Conservation (phyloP, 1,140 invertebrate species). For the Euura lappo region DNA sequence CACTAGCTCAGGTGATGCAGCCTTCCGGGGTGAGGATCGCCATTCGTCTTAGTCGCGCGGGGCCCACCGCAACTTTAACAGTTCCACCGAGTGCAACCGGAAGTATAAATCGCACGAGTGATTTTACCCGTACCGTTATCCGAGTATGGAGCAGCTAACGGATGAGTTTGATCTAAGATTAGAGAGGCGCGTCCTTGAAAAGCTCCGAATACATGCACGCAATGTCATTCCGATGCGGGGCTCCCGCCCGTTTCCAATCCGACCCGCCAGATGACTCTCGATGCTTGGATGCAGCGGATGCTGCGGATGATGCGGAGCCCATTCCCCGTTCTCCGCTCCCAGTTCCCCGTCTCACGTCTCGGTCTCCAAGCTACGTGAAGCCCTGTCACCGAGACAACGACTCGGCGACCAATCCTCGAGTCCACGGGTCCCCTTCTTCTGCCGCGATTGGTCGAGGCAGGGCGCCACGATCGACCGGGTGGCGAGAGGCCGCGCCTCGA, state of each 20-base stretch:
- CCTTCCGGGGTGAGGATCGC: background rate
- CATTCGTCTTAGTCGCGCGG: background rate
- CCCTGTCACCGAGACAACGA: conserved; percentile 1
- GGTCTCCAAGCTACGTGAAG: background rate
- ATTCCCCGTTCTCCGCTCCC: background rate
- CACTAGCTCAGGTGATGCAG: background rate
- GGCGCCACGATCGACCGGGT: conserved; percentile 3
- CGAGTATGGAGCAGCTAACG: too few species aligned
- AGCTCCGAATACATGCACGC: too few species aligned
- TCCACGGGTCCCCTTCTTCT: background rate
- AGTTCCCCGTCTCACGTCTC: background rate
- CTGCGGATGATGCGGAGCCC: background rate
- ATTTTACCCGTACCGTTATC: too few species aligned
- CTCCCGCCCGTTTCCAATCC: background rate
- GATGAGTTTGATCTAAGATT: too few species aligned
- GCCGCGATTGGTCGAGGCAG: background rate
- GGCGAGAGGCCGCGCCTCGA: background rate
- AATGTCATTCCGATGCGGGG: too few species aligned
- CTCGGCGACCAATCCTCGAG: background rate
- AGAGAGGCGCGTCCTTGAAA: too few species aligned
- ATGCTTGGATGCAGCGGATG: background rate
- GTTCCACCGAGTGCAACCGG: too few species aligned
- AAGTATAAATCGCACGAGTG: too few species aligned
- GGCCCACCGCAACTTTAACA: too few species aligned
- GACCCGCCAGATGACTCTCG: background rate